These are phyloP conservation scores for Leucopsar rothschildi DNA, from an alignment of 2,113 vertebrate species.

Conservation along the genomic window DNA sequence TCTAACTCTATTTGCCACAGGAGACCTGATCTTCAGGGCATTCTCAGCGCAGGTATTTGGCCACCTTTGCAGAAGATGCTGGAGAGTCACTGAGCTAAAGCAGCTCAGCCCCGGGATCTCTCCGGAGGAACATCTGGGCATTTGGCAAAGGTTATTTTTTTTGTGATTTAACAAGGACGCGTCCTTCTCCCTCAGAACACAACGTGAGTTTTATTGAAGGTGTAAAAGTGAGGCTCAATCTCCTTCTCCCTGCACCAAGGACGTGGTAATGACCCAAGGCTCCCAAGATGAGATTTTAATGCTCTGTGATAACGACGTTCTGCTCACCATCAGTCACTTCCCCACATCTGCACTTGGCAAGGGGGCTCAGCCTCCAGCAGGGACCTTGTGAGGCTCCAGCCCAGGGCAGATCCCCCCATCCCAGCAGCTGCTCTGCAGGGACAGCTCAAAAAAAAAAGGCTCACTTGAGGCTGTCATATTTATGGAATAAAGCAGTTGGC, in stretches of 20 bases:
- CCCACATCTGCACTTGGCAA: not conserved
- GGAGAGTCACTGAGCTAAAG: not conserved
- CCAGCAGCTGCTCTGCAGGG: not conserved
- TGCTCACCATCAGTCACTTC: rapidly evolving
- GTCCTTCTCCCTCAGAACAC: not conserved
- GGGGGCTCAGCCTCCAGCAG: not conserved
- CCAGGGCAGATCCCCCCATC: not conserved
- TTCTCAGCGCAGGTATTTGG: not conserved
- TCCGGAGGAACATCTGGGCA: not conserved
- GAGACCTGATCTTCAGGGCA: not conserved
- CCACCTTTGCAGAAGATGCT: not conserved
- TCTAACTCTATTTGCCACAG: not conserved
- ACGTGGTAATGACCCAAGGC: not conserved
- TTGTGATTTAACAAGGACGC: not conserved
- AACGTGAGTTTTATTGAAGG: not conserved
- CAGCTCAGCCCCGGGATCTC: not conserved
- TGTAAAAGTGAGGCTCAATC: not conserved
- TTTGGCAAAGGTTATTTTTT: not conserved
- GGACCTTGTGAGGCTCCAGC: not conserved
- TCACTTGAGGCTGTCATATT: not conserved
- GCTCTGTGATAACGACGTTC: not conserved
- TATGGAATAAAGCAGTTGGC: not conserved
- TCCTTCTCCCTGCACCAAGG: not conserved
- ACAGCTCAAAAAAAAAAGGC: not conserved
- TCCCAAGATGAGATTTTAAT: not conserved